phyloP scores from a whole-genome alignment of 2,113 vertebrate species.

The Istiophorus platypterus region DNA sequence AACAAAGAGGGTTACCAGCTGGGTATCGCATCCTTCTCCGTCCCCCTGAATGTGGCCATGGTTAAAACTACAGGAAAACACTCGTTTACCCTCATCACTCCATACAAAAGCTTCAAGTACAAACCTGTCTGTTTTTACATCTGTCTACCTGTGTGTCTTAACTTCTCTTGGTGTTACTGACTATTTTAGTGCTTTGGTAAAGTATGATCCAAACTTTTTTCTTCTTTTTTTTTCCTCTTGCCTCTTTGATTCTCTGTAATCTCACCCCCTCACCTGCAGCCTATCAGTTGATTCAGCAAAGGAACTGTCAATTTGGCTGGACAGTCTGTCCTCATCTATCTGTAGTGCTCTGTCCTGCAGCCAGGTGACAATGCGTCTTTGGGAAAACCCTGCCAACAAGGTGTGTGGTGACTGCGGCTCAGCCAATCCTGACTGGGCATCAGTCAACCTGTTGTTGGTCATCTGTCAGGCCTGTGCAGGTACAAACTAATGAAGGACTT shows the following conservation, averaged over 20 bases:
- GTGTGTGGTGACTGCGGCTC: slow-evolving; percentile 82
- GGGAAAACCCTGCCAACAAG: slow-evolving; percentile 82
- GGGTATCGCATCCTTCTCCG: slow-evolving; percentile 78
- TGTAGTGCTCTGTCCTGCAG: slow-evolving; percentile 80
- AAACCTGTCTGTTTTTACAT: neutral
- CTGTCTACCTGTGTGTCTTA: neutral
- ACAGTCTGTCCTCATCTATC: slow-evolving; percentile 71
- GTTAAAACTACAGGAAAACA: slow-evolving; percentile 78
- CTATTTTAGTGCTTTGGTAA: neutral
- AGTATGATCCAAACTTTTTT: neutral
- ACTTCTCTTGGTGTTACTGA: neutral
- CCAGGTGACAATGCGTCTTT: slow-evolving; percentile 80
- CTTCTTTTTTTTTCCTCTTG: neutral
- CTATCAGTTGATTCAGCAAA: slow-evolving; percentile 77
- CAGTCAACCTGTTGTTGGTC: slow-evolving; percentile 84
- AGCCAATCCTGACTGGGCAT: slow-evolving; percentile 85
- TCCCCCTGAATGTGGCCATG: slow-evolving; percentile 80
- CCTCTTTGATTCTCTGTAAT: neutral
- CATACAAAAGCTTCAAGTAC: slow-evolving; percentile 84
- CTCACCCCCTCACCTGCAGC: slow-evolving; percentile 11
- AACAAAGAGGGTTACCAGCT: slow-evolving; percentile 82
- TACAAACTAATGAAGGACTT: neutral
- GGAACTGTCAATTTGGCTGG: slow-evolving; percentile 78
- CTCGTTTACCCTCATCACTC: slow-evolving; percentile 80
- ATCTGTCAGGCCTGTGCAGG: slow-evolving; percentile 86